A percentile compares a stretch with the other conserved stretches of the same genome.
These are phyloP conservation scores for Ligdia adustata DNA, from an alignment of 2,888 invertebrate species.

Conservation along the genomic window DNA sequence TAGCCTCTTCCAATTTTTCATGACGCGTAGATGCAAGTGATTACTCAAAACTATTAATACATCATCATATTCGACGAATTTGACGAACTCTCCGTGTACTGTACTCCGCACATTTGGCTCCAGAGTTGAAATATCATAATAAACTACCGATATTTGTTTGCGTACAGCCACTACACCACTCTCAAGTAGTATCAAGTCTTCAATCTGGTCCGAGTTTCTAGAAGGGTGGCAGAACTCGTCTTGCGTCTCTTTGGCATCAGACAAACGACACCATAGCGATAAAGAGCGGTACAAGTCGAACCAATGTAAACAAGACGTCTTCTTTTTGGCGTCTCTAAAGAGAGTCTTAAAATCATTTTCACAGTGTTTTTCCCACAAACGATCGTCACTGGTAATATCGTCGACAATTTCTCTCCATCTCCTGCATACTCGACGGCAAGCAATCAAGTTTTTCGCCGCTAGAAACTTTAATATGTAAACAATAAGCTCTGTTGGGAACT, in stretches of 20 bases:
- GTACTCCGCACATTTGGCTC: conserved; percentile 37
- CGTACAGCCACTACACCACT: conserved; percentile 60
- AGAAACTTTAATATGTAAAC: conserved; percentile 55
- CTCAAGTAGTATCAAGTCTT: conserved; percentile 49
- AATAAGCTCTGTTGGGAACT: conserved; percentile 60
- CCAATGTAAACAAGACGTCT: conserved; percentile 48
- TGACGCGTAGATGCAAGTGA: conserved; percentile 15
- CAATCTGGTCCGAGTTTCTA: conserved; percentile 50
- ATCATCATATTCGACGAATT: conserved; percentile 38
- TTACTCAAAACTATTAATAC: conserved; percentile 7
- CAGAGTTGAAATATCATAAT: conserved; percentile 57
- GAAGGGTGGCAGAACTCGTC: conserved; percentile 58
- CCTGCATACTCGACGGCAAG: conserved; percentile 57
- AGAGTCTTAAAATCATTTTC: conserved; percentile 47
- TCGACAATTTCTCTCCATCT: conserved; percentile 65
- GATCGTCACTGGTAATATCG: conserved; percentile 43
- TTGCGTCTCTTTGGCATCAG: conserved; percentile 44
- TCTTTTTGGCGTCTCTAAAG: conserved; percentile 47
- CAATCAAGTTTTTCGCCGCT: conserved; percentile 50
- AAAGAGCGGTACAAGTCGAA: conserved; percentile 62
- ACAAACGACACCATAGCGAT: conserved; percentile 57
- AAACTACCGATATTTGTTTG: conserved; percentile 43
- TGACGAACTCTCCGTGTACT: conserved; percentile 52
- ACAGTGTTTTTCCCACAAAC: conserved; percentile 57
- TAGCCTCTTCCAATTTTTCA: conserved; percentile 6